Evolutionary conservation across 2,888 invertebrate species (phyloP).

Genomic region (Xylota segnis): DNA sequence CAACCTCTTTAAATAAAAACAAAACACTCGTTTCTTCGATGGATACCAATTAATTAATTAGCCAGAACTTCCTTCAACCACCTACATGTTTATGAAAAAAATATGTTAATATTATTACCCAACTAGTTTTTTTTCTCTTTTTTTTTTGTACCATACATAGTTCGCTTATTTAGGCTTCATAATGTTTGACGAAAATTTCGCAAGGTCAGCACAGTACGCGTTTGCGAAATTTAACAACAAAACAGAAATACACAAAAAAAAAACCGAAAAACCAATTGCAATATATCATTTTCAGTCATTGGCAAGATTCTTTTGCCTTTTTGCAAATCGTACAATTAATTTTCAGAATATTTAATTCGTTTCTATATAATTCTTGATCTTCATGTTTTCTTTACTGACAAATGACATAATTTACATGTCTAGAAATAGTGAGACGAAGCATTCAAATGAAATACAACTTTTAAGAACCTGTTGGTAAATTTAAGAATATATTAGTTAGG

Average conservation of each 20-base stretch:
- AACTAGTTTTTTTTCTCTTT: slow-evolving; percentile 39
- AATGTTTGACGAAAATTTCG: slow-evolving; percentile 22
- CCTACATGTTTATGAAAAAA: background rate
- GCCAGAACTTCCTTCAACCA: slow-evolving; percentile 9
- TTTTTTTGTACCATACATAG: background rate
- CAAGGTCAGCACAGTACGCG: slow-evolving; percentile 32
- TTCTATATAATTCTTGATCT: background rate
- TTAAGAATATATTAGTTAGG: background rate
- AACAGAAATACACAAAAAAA: background rate
- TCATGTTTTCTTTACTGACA: background rate
- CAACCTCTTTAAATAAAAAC: background rate
- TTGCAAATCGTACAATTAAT: background rate
- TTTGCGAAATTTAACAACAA: slow-evolving; percentile 17
- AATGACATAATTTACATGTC: background rate
- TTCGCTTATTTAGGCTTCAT: slow-evolving; percentile 4
- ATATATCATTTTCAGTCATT: background rate
- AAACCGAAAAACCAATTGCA: background rate
- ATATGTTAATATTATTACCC: slow-evolving; percentile 7
- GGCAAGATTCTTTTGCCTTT: background rate
- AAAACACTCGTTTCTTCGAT: background rate
- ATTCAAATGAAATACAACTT: background rate
- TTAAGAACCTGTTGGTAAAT: background rate
- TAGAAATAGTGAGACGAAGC: background rate
- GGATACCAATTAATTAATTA: background rate
- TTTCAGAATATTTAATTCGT: slow-evolving; percentile 4